Base-by-base conservation (phyloP, 2,797 vertebrate species). In the Limnodromus scolopaceus region DNA sequence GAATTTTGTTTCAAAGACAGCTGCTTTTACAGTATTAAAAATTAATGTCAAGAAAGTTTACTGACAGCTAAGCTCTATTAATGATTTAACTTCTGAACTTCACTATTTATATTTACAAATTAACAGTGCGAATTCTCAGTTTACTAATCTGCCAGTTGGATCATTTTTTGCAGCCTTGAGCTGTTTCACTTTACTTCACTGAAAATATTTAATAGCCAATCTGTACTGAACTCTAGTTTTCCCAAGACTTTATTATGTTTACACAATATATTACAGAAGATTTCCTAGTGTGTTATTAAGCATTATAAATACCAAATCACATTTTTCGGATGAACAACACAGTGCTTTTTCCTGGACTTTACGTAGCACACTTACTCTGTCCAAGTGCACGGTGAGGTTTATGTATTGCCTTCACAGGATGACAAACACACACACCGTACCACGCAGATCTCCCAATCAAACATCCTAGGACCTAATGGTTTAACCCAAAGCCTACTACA, bases 41-140 rank as follows among this genome's bases (percentile, higher is more conserved):
- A 71, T 41, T 55, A 77, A 84, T 61, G 30, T 74, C 57, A 86
- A 41, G 46, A 57, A 92, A 84, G 38, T 91, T 87, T 84, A 77
- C 63, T 89, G 83, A 84, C 53, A 87, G 34, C 74, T 66, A 79
- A 93, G 36, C 48, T 89, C 70, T 77, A 66, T 46, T 89, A 91
- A 79, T 84, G 55, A 87, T 46, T 91, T 80, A 19, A 74, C 38
- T 94, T 76, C 77, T 88, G 43, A 93, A 86, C 66, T 82, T 92
- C 23, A 57, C 32, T 93, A 86, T 93, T 93, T 93, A 18, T 91
- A 87, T 87, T 96, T 94, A 93, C 84, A 87, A 89, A 93, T 58
- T 77, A 92, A 76, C 51, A 39, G 80, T 51, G 79, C 5, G 5
- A 87, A 87, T 81, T 92, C 79, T 92, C 71, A 71, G 82, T 85